Percentiles rank a stretch among this genome's conserved stretches.
phyloP scores from a whole-genome alignment of 2,888 invertebrate species.

The Plutella xylostella region DNA sequence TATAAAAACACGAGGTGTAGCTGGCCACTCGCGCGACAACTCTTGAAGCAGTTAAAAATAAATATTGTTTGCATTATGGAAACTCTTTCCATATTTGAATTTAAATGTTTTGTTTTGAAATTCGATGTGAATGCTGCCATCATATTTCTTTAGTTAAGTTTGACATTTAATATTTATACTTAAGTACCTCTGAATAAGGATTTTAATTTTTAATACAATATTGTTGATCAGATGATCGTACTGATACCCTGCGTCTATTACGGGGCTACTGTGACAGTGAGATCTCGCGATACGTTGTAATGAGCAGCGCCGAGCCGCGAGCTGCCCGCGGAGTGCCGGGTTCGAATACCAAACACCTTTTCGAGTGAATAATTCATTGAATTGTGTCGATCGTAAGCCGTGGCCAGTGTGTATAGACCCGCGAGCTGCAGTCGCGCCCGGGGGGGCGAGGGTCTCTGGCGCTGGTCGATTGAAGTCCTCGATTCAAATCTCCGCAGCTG shows the following conservation, averaged over 20 bases:
- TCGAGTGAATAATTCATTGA: constrained; percentile 34
- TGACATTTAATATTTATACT: too few species aligned
- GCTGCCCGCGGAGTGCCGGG: constrained; percentile 24
- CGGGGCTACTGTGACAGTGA: too few species aligned
- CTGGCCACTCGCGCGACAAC: constrained; percentile 21
- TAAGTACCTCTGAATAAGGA: too few species aligned
- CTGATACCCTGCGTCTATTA: too few species aligned
- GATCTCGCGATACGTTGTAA: too few species aligned
- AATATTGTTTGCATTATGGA: constrained; percentile 39
- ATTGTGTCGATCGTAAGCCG: constrained; percentile 24
- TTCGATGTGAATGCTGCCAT: constrained; percentile 30
- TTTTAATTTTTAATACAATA: too few species aligned
- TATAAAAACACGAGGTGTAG: constrained; percentile 19
- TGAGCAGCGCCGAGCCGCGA: constrained; percentile 10
- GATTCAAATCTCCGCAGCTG: constrained; percentile 4
- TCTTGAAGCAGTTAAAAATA: constrained; percentile 31
- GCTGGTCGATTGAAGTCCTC: not conserved
- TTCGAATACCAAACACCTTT: constrained; percentile 35
- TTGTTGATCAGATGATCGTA: too few species aligned
- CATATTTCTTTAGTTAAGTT: too few species aligned
- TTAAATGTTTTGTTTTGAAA: constrained; percentile 33
- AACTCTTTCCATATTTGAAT: constrained; percentile 40
- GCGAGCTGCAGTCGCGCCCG: constrained; percentile 1
- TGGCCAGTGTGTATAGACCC: constrained; percentile 20
- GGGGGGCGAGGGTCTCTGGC: not conserved